Conservation (phyloP, 2,113 vertebrate species). For the Pleuronectes platessa region DNA sequence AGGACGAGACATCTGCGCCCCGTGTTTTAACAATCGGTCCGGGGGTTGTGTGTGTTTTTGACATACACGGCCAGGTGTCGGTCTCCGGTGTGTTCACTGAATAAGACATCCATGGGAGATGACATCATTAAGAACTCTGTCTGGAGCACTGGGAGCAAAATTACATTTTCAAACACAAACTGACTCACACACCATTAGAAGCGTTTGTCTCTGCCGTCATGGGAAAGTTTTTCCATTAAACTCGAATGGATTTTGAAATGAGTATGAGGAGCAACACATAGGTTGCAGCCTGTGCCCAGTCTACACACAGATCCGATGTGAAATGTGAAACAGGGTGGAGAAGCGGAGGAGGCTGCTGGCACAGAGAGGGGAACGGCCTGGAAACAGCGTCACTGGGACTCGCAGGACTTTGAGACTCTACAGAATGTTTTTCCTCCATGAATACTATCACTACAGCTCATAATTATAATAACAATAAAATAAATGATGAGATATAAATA, state of each 20-base stretch:
- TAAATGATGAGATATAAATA: too few relatives aligned
- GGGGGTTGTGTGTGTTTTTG: conserved; percentile 48
- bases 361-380: neutral
- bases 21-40: conserved; percentile 52
- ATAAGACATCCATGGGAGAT: conserved; percentile 47
- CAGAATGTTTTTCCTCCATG: too few relatives aligned
- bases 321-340: conserved; percentile 9
- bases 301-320: conserved; percentile 1
- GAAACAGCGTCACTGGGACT: neutral
- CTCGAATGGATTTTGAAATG: neutral
- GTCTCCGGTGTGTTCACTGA: conserved; percentile 19
- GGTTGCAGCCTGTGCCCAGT: neutral
- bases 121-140: conserved; percentile 59
- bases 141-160: conserved; percentile 40
- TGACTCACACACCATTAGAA: conserved; percentile 7
- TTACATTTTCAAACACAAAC: conserved; percentile 40
- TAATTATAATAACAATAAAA: too few relatives aligned
- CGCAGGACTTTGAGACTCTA: too few relatives aligned
- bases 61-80: conserved; percentile 53
- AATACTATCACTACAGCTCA: too few relatives aligned
- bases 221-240: neutral
- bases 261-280: neutral
- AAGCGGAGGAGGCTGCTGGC: neutral
- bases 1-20: conserved; percentile 50
- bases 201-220: neutral